phyloP scores from a whole-genome alignment of 2,797 vertebrate species.

The Dipus sagitta region DNA sequence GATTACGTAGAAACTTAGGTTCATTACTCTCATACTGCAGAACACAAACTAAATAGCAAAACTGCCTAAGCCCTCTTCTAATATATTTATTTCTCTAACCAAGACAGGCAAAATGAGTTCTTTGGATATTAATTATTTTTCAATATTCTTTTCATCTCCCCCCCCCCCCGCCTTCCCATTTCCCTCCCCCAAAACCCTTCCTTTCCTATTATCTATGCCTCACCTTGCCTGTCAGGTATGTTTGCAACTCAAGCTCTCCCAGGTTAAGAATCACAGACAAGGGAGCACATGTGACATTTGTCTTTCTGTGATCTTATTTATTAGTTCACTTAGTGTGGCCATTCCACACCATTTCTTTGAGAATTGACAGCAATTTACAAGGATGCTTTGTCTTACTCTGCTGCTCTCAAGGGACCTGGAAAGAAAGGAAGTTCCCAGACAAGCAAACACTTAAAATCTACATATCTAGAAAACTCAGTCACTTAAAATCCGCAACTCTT shows the following conservation, averaged over 20 bases:
- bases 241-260: too few relatives aligned
- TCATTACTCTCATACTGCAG: background rate
- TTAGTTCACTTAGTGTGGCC: background rate
- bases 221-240: too few relatives aligned
- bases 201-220: too few relatives aligned
- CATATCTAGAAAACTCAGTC: background rate
- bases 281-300: too few relatives aligned
- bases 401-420: background rate
- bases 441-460: too few relatives aligned
- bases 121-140: constrained; percentile 39
- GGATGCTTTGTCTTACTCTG: background rate
- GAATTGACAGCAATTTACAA: background rate
- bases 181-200: too few relatives aligned
- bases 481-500: constrained; percentile 28
- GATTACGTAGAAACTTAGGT: too few relatives aligned
- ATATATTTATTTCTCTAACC: background rate
- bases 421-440: background rate
- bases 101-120: background rate
- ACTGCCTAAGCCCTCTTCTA: background rate
- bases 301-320: too few relatives aligned
- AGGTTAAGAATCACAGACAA: too few relatives aligned
- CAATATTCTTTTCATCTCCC: background rate
- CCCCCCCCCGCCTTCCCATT: background rate
- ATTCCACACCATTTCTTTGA: constrained; percentile 7
- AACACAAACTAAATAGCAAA: background rate